Percentiles rank a stretch among this genome's conserved stretches.
These are phyloP conservation scores for Octodon degus DNA, from an alignment of 2,113 vertebrate species.

Conservation along the genomic window DNA sequence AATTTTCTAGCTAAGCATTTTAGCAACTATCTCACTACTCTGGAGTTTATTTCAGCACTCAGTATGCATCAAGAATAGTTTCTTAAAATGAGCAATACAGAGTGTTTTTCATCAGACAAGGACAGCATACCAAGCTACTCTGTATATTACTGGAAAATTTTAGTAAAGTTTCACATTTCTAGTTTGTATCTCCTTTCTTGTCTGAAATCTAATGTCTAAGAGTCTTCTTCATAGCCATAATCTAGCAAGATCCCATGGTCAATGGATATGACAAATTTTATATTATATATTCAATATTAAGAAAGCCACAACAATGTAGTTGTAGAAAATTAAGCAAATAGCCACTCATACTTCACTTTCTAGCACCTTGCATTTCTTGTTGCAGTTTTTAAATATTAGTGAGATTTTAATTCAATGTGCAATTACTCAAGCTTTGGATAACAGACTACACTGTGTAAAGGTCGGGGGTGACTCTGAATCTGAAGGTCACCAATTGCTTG, in stretches of 20 bases:
- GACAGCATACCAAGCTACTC: background rate
- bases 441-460: background rate
- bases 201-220: background rate
- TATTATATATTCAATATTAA: background rate
- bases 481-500: background rate
- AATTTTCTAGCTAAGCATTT: background rate
- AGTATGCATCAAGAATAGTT: background rate
- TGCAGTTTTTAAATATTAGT: background rate
- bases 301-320: background rate
- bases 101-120: background rate
- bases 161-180: background rate
- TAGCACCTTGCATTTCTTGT: background rate
- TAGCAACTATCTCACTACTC: background rate
- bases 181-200: background rate
- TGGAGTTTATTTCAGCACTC: background rate
- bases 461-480: background rate
- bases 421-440: background rate
- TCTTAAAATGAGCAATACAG: background rate
- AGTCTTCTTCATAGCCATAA: background rate
- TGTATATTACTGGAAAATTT: background rate
- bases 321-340: slow-evolving; percentile 41
- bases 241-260: background rate
- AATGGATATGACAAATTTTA: background rate
- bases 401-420: background rate
- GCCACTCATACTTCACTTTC: background rate